These are phyloP conservation scores for Lynx canadensis DNA, from an alignment of 2,113 vertebrate genomes.

Conservation along the genomic window DNA sequence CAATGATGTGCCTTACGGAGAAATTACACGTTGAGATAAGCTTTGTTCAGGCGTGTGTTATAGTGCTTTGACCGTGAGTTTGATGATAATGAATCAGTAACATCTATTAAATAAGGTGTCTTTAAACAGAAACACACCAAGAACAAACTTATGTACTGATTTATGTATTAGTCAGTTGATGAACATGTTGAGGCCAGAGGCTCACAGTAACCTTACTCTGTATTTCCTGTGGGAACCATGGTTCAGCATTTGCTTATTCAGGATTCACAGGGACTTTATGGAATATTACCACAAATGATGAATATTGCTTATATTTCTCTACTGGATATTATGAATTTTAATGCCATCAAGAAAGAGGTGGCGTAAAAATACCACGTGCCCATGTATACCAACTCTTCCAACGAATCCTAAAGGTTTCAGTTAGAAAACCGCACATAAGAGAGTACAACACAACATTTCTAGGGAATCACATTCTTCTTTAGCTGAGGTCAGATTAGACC, in stretches of 20 bases:
- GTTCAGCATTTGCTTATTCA: not conserved
- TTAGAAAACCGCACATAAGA: not conserved
- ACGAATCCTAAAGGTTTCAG: not conserved
- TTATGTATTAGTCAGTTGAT: not conserved
- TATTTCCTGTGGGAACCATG: not conserved
- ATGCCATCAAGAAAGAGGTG: conserved; percentile 20
- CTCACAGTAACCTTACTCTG: not conserved
- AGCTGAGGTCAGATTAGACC: not conserved
- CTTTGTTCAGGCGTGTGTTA: not conserved
- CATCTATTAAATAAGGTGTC: not conserved
- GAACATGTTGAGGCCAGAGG: not conserved
- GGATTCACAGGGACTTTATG: not conserved
- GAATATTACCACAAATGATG: not conserved
- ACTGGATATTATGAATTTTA: conserved; percentile 2
- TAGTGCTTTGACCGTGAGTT: not conserved
- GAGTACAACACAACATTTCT: not conserved
- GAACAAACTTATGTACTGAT: not conserved
- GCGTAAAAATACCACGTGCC: not conserved
- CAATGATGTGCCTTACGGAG: not conserved
- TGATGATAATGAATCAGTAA: not conserved
- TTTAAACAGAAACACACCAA: not conserved
- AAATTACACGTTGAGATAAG: not conserved
- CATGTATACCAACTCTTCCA: not conserved
- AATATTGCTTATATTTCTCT: not conserved
- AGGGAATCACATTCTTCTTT: not conserved